A percentile compares a stretch with the other conserved stretches of the same genome.
Evolutionary conservation across 2,888 invertebrate genomes (phyloP).

Genomic region (Liopterus haemorrhoidalis): DNA sequence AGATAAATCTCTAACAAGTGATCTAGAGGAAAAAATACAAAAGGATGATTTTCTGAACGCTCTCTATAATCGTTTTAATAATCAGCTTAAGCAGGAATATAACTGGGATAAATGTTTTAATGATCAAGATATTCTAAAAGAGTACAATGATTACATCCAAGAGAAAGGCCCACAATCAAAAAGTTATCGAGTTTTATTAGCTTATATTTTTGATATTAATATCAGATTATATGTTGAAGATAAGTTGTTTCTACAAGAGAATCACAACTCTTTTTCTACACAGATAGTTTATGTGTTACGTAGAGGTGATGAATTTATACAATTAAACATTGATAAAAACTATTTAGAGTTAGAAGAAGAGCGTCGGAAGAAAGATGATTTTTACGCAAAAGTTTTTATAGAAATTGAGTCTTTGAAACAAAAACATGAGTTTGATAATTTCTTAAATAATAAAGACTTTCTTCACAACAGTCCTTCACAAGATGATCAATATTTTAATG

Average conservation of each 20-base stretch:
- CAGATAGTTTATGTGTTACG: constrained; percentile 16
- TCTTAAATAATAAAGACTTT: no score
- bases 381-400: constrained; percentile 14
- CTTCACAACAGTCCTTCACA: no score
- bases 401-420: constrained; percentile 14
- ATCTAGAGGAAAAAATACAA: no score
- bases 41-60: no score
- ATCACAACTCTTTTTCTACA: constrained; percentile 23
- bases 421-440: constrained; percentile 24
- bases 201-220: constrained; percentile 22
- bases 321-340: constrained; percentile 21
- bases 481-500: constrained; percentile 18
- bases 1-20: no score
- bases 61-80: no score
- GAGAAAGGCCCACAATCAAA: constrained; percentile 21
- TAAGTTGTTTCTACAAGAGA: constrained; percentile 16
- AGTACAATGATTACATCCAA: constrained; percentile 23
- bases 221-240: constrained; percentile 27
- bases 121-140: constrained; percentile 18
- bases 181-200: constrained; percentile 28
- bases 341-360: constrained; percentile 22
- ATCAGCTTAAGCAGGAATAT: no score
- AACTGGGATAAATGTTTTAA: no score
- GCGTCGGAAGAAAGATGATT: constrained; percentile 14
- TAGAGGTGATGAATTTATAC: constrained; percentile 11